Evolutionary conservation across 2,113 vertebrate species (phyloP).

Genomic region (Zosterops borbonicus): DNA sequence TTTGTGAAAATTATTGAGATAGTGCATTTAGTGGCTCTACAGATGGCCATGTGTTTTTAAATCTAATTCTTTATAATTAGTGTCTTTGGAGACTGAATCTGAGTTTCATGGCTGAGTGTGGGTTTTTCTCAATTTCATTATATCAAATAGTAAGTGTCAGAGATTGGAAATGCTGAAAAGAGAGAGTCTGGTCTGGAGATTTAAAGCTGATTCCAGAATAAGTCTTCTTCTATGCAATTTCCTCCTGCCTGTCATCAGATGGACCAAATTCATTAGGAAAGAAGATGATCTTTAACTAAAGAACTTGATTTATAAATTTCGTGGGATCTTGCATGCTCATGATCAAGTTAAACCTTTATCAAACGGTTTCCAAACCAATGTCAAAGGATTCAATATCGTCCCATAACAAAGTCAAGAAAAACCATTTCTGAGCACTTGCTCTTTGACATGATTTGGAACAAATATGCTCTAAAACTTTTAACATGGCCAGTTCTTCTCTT

Average conservation of each 20-base stretch:
- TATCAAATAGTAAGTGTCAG: not conserved
- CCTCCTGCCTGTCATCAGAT: not conserved
- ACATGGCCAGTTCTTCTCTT: not conserved
- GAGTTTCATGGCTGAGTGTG: not conserved
- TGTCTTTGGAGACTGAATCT: not conserved
- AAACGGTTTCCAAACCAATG: not conserved
- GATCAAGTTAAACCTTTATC: not conserved
- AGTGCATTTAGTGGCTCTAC: not conserved
- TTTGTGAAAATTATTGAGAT: not conserved
- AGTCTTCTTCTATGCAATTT: not conserved
- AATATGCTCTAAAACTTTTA: not conserved
- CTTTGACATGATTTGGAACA: not conserved
- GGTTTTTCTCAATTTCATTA: not conserved
- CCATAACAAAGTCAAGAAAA: not conserved
- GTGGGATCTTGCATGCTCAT: not conserved
- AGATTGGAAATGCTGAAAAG: not conserved
- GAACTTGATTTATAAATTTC: not conserved
- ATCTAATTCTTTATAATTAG: not conserved
- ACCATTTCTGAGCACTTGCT: not conserved
- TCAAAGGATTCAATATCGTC: not conserved
- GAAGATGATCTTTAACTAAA: not conserved
- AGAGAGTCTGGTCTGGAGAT: not conserved
- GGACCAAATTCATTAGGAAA: not conserved
- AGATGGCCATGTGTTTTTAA: not conserved
- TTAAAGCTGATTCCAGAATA: not conserved